phyloP scores from a whole-genome alignment of 1,140 invertebrate genomes.

The Sminthurides bifidus region DNA sequence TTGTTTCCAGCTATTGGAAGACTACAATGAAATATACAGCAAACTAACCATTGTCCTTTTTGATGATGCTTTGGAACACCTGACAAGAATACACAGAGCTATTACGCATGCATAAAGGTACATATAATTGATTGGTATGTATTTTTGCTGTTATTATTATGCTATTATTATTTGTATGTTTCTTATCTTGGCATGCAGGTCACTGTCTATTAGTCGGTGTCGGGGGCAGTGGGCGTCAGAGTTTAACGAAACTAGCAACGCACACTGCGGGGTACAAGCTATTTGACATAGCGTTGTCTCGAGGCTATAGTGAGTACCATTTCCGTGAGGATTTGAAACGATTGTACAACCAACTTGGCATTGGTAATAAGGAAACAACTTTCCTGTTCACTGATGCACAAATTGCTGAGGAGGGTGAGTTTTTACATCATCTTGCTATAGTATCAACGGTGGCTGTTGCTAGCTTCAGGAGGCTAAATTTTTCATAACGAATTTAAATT shows the following conservation, averaged over 20 bases:
- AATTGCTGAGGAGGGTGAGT: conserved; percentile 43
- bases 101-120: conserved; percentile 68
- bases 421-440: conserved; percentile 35
- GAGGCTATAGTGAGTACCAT: conserved; percentile 65
- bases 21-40: conserved; percentile 56
- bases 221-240: conserved; percentile 71
- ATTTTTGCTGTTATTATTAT: no score
- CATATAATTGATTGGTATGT: no score
- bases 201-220: conserved; percentile 74
- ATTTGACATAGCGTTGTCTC: conserved; percentile 67
- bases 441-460: not conserved
- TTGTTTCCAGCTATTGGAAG: conserved; percentile 57
- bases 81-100: conserved; percentile 69
- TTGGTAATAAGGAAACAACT: conserved; percentile 61
- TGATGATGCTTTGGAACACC: conserved; percentile 76
- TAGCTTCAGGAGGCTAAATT: not conserved
- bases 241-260: conserved; percentile 54
- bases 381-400: conserved; percentile 75
- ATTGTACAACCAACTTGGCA: conserved; percentile 60
- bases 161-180: no score
- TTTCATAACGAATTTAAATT: not conserved
- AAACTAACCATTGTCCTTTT: conserved; percentile 73
- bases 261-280: conserved; percentile 65
- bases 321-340: conserved; percentile 77
- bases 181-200: conserved; percentile 69